phyloP scores from a whole-genome alignment of 2,797 vertebrate genomes.

The Paramormyrops hopkinsi region DNA sequence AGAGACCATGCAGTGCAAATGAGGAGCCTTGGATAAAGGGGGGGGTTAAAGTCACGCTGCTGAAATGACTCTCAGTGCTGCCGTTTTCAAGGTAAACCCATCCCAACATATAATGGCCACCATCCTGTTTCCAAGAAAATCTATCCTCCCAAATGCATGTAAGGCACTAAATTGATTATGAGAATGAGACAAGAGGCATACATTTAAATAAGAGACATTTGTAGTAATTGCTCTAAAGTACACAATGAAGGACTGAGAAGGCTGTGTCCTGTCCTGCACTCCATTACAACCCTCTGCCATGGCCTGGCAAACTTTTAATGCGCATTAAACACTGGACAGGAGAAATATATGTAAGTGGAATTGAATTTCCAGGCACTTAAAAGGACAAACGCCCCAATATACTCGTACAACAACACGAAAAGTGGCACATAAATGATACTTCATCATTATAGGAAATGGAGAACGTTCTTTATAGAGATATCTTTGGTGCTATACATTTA shows the following conservation, averaged over 20 bases:
- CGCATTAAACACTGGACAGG: conserved; percentile 27
- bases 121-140: not conserved
- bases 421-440: conserved; percentile 59
- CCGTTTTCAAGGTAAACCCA: not conserved
- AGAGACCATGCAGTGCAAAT: not conserved
- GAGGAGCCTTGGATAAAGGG: not conserved
- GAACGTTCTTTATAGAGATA: conserved; percentile 42
- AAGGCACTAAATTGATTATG: conserved; percentile 20
- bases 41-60: not conserved
- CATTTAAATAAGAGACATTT: conserved; percentile 25
- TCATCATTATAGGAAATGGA: conserved; percentile 59
- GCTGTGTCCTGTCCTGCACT: conserved; percentile 20
- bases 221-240: conserved; percentile 24
- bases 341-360: conserved; percentile 26
- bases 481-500: conserved; percentile 8
- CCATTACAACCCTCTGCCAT: conserved; percentile 30
- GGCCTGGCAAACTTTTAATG: conserved; percentile 20
- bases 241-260: conserved; percentile 19
- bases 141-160: not conserved
- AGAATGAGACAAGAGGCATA: conserved; percentile 12
- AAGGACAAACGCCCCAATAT: conserved; percentile 45
- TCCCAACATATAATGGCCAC: not conserved
- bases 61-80: not conserved
- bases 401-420: conserved; percentile 68
- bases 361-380: conserved; percentile 31